phyloP scores from a whole-genome alignment of 2,888 invertebrate species.

The Rhagophthalmus giganteus region DNA sequence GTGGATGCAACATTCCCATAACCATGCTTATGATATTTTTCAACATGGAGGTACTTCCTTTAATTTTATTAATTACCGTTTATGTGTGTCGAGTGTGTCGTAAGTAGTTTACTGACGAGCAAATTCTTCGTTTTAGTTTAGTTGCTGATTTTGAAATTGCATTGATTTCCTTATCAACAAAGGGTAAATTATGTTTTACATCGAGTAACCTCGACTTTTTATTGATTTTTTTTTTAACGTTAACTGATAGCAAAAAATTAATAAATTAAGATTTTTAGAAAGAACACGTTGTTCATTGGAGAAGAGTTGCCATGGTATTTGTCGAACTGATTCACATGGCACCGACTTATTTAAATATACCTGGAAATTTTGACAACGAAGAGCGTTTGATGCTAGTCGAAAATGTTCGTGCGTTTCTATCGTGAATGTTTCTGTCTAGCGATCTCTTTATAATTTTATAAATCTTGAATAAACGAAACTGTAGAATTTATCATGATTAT shows the following conservation, averaged over 20 bases:
- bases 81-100: no score
- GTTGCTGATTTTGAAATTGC: no score
- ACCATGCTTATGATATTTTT: conserved; percentile 58
- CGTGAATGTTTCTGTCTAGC: no score
- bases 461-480: neutral
- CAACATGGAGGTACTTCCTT: conserved; percentile 53
- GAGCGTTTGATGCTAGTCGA: conserved; percentile 12
- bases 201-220: neutral
- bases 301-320: conserved; percentile 49
- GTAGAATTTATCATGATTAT: no score
- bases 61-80: no score
- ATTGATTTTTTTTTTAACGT: no score
- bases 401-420: conserved; percentile 32
- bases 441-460: no score
- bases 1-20: conserved; percentile 55
- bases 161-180: no score
- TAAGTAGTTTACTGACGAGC: no score
- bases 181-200: no score
- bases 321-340: conserved; percentile 51
- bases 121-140: no score
- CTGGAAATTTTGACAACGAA: conserved; percentile 16
- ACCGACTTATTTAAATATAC: conserved; percentile 36
- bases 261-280: conserved; percentile 38
- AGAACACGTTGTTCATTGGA: conserved; percentile 49
- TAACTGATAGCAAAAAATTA: neutral